Evolutionary conservation across 2,888 invertebrate species (phyloP), one percentile per base, ranked within the genome.

Genomic region (Himalopsyche kuldschensis): DNA sequence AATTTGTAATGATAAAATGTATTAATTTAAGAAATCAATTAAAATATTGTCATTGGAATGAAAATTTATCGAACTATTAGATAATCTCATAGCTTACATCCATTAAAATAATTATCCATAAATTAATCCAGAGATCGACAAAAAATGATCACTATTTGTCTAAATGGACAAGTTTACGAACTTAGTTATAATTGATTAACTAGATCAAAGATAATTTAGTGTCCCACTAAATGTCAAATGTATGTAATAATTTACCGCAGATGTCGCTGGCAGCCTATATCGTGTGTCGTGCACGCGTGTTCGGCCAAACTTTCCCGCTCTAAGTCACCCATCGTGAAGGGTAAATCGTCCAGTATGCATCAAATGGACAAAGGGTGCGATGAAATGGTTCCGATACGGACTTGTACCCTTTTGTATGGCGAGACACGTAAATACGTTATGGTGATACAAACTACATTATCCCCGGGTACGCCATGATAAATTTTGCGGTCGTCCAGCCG

Each of bases 381-480:
- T 75, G 63, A 79, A 35, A 20, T 41, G 35, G 35, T 35, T 24
- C 48, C 80, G 80, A 80, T 80, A 80, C 75, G 31, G 78, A 31
- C 80, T 48, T 31, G 35, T 30, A 78, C 63, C 84, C 81, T 79
- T 81, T 84, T 76, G 81, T 81, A 24, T 41, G 46, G 80, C 30
- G 30, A 78, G 35, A 24, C 47, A 76, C 46, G 84, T 81, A 69
- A 63, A 79, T 84, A 77, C 63, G 82, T 84, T 80, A 82, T 81
- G 80, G 84, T 82, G 82, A 84, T 80, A 84, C 78, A 84, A 82
- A 82, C 81, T 82, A 81, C 82, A 82, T 84, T 84, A 84, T 80
- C 78, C 84, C 31, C 82, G 78, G 55, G 77, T 78, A 81, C 84
- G 35, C 76, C 69, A 77, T 84, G 84, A 84, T 84, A 84, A 84